Evolutionary conservation across 1,140 invertebrate species (phyloP).

Genomic region (Chionoecetes opilio): DNA sequence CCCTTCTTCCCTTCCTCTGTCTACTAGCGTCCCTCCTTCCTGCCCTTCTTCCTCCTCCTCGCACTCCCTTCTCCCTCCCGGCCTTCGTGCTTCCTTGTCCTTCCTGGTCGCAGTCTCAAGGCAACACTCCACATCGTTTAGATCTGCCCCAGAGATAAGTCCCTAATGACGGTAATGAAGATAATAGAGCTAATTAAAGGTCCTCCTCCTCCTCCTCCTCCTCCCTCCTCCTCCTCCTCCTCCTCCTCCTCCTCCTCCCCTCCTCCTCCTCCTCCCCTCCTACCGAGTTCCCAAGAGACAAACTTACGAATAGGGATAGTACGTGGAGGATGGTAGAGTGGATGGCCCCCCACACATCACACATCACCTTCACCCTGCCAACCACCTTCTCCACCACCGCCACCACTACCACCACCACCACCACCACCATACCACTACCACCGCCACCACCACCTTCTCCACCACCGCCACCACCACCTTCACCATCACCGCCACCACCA

Average conservation of each 20-base stretch:
- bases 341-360: no score
- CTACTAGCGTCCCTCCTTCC: not conserved
- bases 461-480: no score
- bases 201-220: not conserved
- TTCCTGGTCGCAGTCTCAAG: not conserved
- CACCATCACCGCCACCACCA: not conserved
- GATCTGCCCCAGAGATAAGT: not conserved
- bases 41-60: not conserved
- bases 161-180: slow-evolving; percentile 2
- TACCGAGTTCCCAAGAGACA: not conserved
- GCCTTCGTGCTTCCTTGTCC: not conserved
- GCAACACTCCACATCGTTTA: not conserved
- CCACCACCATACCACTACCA: not conserved
- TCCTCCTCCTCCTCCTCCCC: not conserved
- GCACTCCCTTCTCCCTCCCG: not conserved
- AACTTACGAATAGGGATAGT: no score
- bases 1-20: no score
- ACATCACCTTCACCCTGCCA: no score
- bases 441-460: no score
- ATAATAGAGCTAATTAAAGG: not conserved
- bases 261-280: not conserved
- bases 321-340: no score
- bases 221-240: not conserved
- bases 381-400: no score
- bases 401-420: not conserved